Conservation (phyloP, 1,140 invertebrate genomes). For the Schmidtea mediterranea region DNA sequence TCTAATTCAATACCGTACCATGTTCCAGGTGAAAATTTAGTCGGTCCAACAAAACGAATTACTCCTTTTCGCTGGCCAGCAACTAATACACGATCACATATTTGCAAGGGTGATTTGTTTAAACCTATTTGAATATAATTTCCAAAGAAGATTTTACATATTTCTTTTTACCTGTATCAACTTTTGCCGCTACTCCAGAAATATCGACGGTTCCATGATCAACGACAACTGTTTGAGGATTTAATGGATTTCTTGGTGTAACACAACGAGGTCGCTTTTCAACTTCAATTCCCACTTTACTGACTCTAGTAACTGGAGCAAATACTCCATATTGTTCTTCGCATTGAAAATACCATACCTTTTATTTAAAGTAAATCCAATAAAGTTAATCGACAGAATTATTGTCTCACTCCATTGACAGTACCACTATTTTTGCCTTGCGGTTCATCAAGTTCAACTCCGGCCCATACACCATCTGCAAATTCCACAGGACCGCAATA, state of each 20-base stretch:
- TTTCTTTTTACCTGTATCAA: conserved; percentile 24
- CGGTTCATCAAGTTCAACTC: conserved; percentile 24
- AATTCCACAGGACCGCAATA: conserved; percentile 27
- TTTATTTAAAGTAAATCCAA: neutral
- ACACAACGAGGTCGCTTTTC: neutral
- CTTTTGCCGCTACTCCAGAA: conserved; percentile 26
- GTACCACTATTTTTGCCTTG: conserved; percentile 24
- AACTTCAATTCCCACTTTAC: conserved; percentile 15
- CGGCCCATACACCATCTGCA: conserved; percentile 24
- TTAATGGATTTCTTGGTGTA: conserved; percentile 9
- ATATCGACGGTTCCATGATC: conserved; percentile 19
- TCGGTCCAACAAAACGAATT: conserved; percentile 21
- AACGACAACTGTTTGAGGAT: conserved; percentile 2
- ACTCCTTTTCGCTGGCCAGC: conserved; percentile 25
- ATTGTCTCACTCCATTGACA: conserved; percentile 16
- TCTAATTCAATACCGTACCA: conserved; percentile 32
- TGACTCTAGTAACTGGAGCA: conserved; percentile 27
- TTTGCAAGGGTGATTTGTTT: neutral
- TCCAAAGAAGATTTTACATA: neutral
- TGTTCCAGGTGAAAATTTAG: conserved; percentile 23
- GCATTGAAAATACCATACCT: conserved; percentile 19
- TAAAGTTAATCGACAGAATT: neutral
- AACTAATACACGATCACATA: conserved; percentile 20
- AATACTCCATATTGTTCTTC: conserved; percentile 25
- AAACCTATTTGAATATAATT: neutral